Evolutionary conservation across 2,113 vertebrate species (phyloP).

Genomic region (Smithornis capensis): DNA sequence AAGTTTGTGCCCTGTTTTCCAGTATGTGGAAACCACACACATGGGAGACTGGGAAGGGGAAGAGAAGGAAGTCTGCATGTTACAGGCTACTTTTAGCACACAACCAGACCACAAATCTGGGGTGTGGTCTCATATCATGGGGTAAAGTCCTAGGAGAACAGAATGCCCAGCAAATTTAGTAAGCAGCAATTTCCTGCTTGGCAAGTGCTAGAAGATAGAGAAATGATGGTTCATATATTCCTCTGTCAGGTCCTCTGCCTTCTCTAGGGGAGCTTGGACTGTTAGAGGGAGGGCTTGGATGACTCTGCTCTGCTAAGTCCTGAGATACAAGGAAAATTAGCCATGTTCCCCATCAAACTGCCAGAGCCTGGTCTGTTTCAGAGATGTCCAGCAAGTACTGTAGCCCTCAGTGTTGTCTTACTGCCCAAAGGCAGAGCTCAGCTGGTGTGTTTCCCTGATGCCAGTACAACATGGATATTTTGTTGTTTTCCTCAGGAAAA

Average conservation of each 20-base stretch:
- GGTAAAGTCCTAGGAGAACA: neutral
- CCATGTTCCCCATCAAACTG: neutral
- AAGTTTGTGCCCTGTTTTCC: neutral
- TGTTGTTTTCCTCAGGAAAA: neutral
- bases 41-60: neutral
- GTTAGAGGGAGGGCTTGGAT: neutral
- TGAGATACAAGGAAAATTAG: neutral
- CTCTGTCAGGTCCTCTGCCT: neutral
- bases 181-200: neutral
- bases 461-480: neutral
- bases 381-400: neutral
- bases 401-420: rapidly evolving
- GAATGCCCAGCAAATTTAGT: neutral
- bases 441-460: neutral
- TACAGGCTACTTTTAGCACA: neutral
- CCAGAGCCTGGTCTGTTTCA: neutral
- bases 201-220: neutral
- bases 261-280: neutral
- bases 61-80: neutral
- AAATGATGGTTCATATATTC: neutral
- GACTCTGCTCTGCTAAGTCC: neutral
- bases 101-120: neutral
- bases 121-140: neutral
- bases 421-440: neutral
- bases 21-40: neutral